phyloP scores from a whole-genome alignment of 2,113 vertebrate genomes.

The Otolemur garnettii region DNA sequence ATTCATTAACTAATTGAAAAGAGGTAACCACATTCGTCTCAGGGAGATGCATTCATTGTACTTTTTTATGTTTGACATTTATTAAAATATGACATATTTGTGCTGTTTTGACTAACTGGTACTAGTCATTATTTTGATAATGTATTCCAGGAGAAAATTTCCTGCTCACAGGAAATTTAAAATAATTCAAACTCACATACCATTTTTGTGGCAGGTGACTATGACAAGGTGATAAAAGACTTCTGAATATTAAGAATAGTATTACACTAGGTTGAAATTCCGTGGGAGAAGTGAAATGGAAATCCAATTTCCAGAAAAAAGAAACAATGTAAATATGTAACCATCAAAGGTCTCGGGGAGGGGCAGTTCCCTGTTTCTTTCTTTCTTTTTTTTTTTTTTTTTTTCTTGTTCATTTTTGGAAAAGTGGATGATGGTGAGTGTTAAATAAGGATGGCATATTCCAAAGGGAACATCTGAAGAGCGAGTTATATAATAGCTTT shows the following conservation, averaged over 20 bases:
- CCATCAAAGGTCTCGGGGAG: background rate
- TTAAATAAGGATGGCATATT: background rate
- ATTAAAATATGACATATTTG: background rate
- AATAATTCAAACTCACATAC: constrained; percentile 34
- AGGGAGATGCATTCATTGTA: background rate
- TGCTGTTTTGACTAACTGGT: background rate
- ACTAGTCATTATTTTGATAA: constrained; percentile 25
- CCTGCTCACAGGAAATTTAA: constrained; percentile 41
- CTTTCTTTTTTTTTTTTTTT: background rate
- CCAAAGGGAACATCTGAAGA: background rate
- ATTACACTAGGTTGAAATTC: constrained; percentile 27
- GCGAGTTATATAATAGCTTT: background rate
- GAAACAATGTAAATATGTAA: background rate
- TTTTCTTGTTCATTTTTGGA: background rate
- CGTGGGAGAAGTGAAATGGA: background rate
- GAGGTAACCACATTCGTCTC: background rate
- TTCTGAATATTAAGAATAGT: background rate
- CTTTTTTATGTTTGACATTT: background rate
- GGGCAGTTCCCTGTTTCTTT: no score
- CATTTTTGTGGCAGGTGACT: background rate
- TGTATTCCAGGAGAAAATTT: constrained; percentile 49
- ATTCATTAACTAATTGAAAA: constrained; percentile 21
- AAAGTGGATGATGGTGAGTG: background rate
- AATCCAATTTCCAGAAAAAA: background rate
- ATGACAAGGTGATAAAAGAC: background rate